These are phyloP conservation scores for Oscheius sp. DNA, from an alignment of 1,140 invertebrate genomes.

Conservation along the genomic window DNA sequence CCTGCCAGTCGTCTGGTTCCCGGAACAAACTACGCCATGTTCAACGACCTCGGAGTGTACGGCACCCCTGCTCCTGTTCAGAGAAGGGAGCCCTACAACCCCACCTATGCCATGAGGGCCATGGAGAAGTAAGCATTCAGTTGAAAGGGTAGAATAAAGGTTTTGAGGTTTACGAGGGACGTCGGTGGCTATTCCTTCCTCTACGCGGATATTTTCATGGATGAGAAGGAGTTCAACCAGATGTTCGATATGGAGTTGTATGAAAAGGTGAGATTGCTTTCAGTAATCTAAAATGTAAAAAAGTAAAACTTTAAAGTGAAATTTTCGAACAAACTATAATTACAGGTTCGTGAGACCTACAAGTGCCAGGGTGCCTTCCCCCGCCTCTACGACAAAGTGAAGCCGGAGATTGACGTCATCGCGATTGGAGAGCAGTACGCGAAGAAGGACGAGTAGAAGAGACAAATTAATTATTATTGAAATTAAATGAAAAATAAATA, in stretches of 20 bases:
- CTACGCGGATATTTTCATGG: constrained; percentile 78
- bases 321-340: background rate
- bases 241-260: constrained; percentile 81
- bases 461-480: background rate
- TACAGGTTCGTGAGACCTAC: constrained; percentile 65
- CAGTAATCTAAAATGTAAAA: background rate
- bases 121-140: constrained; percentile 64
- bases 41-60: constrained; percentile 67
- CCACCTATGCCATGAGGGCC: constrained; percentile 65
- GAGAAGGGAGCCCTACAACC: constrained; percentile 64
- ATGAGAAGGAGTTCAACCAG: constrained; percentile 72
- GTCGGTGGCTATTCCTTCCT: constrained; percentile 71
- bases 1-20: constrained; percentile 63
- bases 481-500: no score
- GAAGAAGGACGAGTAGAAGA: constrained; percentile 25
- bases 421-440: constrained; percentile 63
- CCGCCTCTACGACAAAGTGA: constrained; percentile 66
- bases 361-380: constrained; percentile 66
- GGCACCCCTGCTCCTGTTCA: constrained; percentile 67
- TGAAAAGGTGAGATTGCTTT: constrained; percentile 68
- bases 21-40: constrained; percentile 65
- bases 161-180: constrained; percentile 64
- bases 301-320: background rate
- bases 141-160: background rate
- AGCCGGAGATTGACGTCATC: constrained; percentile 72